These are phyloP conservation scores for Salticus scenicus DNA, from an alignment of 2,888 invertebrate genomes.

Conservation along the genomic window DNA sequence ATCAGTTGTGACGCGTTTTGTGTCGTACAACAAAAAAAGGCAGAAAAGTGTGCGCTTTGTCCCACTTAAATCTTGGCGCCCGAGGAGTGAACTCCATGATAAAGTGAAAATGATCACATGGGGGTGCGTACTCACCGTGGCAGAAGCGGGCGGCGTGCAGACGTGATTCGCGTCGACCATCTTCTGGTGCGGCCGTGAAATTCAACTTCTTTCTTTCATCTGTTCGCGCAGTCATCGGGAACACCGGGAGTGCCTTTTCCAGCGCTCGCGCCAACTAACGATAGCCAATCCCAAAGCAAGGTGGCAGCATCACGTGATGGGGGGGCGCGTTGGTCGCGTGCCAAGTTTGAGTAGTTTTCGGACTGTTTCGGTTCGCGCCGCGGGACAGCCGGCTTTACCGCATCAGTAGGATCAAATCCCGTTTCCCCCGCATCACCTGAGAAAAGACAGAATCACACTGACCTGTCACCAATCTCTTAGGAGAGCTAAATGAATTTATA, in stretches of 20 bases:
- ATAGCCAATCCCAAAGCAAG: slow-evolving; percentile 22
- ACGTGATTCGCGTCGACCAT: slow-evolving; percentile 55
- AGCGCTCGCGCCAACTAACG: slow-evolving; percentile 52
- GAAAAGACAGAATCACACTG: neutral
- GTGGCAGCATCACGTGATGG: slow-evolving; percentile 42
- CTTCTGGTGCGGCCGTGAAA: slow-evolving; percentile 8
- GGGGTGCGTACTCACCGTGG: slow-evolving; percentile 35
- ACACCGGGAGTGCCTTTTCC: slow-evolving; percentile 29
- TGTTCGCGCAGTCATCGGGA: neutral
- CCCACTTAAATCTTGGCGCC: neutral
- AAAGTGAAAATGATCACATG: slow-evolving; percentile 16
- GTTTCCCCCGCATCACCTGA: neutral
- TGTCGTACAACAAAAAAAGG: too few relatives aligned
- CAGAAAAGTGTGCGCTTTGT: neutral
- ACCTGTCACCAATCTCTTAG: too few relatives aligned
- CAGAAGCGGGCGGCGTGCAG: slow-evolving; percentile 36
- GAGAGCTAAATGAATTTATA: too few relatives aligned
- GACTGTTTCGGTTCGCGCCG: slow-evolving; percentile 30
- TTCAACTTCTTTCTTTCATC: neutral
- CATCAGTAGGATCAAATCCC: neutral
- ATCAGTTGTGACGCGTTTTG: too few relatives aligned
- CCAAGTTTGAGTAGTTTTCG: slow-evolving; percentile 47
- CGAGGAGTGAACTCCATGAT: neutral
- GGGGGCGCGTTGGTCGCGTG: slow-evolving; percentile 54
- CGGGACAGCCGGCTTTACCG: slow-evolving; percentile 15